These are phyloP conservation scores for Bos javanicus DNA, from an alignment of 2,113 vertebrate genomes.

Conservation along the genomic window DNA sequence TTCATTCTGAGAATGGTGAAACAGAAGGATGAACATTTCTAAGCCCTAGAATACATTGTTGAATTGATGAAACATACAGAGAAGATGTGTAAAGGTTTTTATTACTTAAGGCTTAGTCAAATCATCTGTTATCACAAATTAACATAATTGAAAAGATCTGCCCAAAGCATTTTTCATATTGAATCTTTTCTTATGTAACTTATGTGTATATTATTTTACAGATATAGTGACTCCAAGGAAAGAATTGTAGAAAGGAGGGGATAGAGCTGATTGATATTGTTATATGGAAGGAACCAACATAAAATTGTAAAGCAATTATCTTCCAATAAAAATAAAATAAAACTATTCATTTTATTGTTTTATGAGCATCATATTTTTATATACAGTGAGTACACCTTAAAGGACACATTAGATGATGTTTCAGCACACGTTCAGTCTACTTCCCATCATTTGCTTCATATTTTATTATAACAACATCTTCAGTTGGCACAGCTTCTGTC, in stretches of 20 bases:
- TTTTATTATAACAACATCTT: background rate
- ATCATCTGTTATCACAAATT: background rate
- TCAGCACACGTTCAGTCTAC: background rate
- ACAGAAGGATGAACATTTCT: background rate
- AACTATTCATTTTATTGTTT: background rate
- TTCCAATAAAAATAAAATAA: background rate
- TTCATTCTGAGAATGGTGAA: background rate
- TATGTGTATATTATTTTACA: background rate
- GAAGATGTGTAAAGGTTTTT: background rate
- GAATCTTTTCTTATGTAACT: background rate
- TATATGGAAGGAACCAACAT: background rate
- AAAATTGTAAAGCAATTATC: background rate
- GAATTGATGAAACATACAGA: background rate
- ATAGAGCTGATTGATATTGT: background rate
- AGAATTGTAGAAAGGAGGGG: background rate
- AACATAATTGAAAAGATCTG: background rate
- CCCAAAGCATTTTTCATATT: background rate
- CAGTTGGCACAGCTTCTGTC: background rate
- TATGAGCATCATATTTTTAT: background rate
- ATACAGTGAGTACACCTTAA: background rate
- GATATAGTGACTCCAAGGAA: background rate
- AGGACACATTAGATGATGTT: background rate
- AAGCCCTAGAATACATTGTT: background rate
- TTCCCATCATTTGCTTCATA: background rate
- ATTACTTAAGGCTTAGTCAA: background rate